Conservation (phyloP, 2,888 invertebrate species). For the Cylloceria caligata region DNA sequence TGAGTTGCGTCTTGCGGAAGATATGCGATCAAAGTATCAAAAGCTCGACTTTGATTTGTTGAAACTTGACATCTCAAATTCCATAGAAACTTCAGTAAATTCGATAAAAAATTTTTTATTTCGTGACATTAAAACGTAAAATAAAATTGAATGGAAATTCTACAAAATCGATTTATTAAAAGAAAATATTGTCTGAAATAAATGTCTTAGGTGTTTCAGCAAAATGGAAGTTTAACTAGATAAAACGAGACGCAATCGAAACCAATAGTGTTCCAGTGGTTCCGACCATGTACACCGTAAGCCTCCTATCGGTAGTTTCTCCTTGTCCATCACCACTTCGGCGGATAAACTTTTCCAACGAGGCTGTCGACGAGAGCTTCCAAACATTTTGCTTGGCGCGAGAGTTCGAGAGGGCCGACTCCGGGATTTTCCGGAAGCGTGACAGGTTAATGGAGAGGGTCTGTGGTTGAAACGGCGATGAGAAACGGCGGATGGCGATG, state of each 20-base stretch:
- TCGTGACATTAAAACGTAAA: too few species aligned
- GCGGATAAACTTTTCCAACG: conserved; percentile 35
- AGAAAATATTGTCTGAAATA: not conserved
- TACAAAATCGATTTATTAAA: not conserved
- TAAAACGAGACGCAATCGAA: not conserved
- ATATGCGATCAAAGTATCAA: too few species aligned
- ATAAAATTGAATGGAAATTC: too few species aligned
- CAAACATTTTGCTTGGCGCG: conserved; percentile 15
- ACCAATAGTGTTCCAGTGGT: not conserved
- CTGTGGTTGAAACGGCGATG: conserved; percentile 47
- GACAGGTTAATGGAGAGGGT: conserved; percentile 50
- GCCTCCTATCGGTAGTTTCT: not conserved
- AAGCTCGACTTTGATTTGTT: too few species aligned
- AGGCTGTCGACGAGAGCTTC: conserved; percentile 13
- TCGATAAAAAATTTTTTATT: too few species aligned
- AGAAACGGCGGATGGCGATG: conserved; percentile 18
- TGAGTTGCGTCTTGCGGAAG: not conserved
- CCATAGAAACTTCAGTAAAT: too few species aligned
- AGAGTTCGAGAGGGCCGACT: not conserved
- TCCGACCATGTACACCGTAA: not conserved
- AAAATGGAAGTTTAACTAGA: not conserved
- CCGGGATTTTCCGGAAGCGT: conserved; percentile 35
- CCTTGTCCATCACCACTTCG: not conserved
- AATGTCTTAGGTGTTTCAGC: not conserved
- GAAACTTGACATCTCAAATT: too few species aligned